Evolutionary conservation across 2,888 invertebrate species (phyloP).

Genomic region (Meteorus colon): DNA sequence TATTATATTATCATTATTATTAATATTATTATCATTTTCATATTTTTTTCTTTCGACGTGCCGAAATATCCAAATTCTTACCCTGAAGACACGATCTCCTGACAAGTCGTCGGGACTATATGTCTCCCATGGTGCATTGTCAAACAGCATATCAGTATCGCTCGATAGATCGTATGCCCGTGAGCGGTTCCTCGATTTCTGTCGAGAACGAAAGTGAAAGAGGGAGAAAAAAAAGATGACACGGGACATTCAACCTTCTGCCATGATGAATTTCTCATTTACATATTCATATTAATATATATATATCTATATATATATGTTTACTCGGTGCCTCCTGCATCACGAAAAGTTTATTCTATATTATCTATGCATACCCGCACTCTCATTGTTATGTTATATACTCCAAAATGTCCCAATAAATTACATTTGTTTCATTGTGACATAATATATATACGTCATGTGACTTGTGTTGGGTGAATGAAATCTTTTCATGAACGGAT

Average conservation of each 20-base stretch:
- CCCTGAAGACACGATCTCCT: constrained; percentile 78
- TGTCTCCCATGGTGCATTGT: constrained; percentile 79
- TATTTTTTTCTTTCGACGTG: constrained; percentile 42
- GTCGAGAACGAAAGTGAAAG: constrained; percentile 67
- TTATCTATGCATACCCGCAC: not conserved
- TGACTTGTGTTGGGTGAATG: not conserved
- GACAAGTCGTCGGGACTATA: constrained; percentile 76
- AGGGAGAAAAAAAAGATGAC: constrained; percentile 54
- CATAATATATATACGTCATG: not conserved
- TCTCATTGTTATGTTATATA: not conserved
- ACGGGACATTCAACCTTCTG: constrained; percentile 57
- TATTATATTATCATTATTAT: constrained; percentile 44
- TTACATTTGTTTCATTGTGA: not conserved
- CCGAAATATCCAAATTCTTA: constrained; percentile 69
- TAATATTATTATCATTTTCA: constrained; percentile 43
- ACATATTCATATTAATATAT: constrained; percentile 8
- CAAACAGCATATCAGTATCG: constrained; percentile 77
- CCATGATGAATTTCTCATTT: constrained; percentile 34
- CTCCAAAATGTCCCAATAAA: not conserved
- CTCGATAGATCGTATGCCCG: constrained; percentile 76
- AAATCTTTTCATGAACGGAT: not conserved
- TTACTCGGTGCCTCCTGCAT: constrained; percentile 14
- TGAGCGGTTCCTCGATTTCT: constrained; percentile 74
- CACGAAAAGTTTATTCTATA: not conserved
- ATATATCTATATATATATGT: not conserved